Evolutionary conservation across 2,113 vertebrate species (phyloP).

Genomic region (Bufo gargarizans): DNA sequence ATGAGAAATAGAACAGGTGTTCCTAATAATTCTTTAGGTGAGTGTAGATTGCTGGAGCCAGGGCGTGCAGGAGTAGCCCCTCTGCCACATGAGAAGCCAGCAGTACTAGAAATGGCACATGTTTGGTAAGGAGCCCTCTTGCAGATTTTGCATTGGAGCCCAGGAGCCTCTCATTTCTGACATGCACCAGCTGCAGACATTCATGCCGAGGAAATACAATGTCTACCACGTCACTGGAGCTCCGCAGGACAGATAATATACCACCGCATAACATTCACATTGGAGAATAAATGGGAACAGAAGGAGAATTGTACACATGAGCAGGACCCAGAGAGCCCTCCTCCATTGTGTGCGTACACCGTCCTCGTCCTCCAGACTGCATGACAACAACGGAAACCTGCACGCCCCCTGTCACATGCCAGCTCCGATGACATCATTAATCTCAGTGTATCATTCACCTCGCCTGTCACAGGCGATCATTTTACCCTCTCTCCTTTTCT

Average conservation of each 20-base stretch:
- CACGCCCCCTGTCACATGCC: constrained; percentile 1
- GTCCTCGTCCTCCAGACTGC: not conserved
- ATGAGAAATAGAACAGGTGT: too few relatives aligned
- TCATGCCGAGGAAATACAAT: too few relatives aligned
- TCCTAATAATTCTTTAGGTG: too few relatives aligned
- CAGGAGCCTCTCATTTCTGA: not conserved
- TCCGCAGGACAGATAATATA: not conserved
- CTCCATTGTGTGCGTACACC: not conserved
- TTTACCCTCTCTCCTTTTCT: not conserved
- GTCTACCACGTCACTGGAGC: too few relatives aligned
- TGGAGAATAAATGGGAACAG: too few relatives aligned
- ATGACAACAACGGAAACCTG: not conserved
- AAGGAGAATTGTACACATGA: not conserved
- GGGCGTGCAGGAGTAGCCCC: too few relatives aligned
- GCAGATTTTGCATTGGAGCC: not conserved
- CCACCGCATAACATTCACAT: not conserved
- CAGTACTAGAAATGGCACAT: not conserved
- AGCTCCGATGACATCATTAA: not conserved
- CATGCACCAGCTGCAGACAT: not conserved
- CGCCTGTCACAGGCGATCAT: not conserved
- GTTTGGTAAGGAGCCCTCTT: not conserved
- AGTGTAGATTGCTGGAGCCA: too few relatives aligned
- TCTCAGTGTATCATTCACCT: not conserved
- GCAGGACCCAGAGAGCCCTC: not conserved
- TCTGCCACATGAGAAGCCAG: not conserved